Evolutionary conservation across 2,888 invertebrate species (phyloP).

Genomic region (Rhagophthalmus giganteus): DNA sequence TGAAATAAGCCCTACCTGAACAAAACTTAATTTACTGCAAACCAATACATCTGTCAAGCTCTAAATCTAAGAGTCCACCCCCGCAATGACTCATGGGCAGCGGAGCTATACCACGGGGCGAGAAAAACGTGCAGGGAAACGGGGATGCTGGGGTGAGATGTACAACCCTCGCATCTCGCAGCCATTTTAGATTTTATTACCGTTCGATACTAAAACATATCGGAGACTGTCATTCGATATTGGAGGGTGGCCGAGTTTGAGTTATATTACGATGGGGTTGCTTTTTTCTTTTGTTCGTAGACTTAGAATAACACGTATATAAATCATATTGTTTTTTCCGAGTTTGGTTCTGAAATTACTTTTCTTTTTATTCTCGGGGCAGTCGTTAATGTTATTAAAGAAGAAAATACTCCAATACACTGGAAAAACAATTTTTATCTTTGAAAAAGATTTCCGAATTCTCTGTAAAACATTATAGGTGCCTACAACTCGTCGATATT

Average conservation of each 20-base stretch:
- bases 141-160: slow-evolving; percentile 31
- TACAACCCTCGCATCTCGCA: slow-evolving; percentile 47
- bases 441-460: too few relatives aligned
- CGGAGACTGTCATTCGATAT: slow-evolving; percentile 41
- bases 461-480: too few relatives aligned
- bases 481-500: too few relatives aligned
- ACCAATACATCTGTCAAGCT: slow-evolving; percentile 40
- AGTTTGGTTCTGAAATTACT: slow-evolving; percentile 27
- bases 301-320: slow-evolving; percentile 32
- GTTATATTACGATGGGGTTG: slow-evolving; percentile 31
- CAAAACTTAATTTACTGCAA: slow-evolving; percentile 35
- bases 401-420: background rate
- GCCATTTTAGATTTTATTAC: slow-evolving; percentile 58
- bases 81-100: slow-evolving; percentile 39
- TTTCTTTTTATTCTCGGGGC: slow-evolving; percentile 21
- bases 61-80: slow-evolving; percentile 38
- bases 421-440: background rate
- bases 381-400: slow-evolving; percentile 19
- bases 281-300: slow-evolving; percentile 29
- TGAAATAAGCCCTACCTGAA: slow-evolving; percentile 37
- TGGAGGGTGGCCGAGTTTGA: slow-evolving; percentile 38
- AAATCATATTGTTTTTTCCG: slow-evolving; percentile 31
- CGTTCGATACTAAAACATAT: slow-evolving; percentile 57
- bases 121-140: slow-evolving; percentile 30
- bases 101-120: slow-evolving; percentile 30